Evolutionary conservation across 1,140 invertebrate genomes (phyloP).

Genomic region (Drosophila hydei): DNA sequence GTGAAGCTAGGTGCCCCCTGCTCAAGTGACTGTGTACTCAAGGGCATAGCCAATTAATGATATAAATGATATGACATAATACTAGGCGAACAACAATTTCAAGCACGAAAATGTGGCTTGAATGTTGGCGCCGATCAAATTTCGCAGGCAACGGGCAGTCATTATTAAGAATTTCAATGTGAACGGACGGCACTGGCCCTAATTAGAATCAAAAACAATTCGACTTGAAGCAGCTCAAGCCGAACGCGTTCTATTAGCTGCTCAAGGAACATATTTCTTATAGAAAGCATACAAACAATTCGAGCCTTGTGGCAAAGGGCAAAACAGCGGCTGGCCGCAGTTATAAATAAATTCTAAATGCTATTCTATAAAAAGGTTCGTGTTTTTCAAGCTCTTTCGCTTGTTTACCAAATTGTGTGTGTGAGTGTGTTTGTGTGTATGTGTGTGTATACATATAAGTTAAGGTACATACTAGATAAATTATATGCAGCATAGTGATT

Average conservation of each 20-base stretch:
- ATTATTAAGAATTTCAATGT: neutral
- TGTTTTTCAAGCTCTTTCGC: constrained; percentile 60
- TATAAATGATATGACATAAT: constrained; percentile 44
- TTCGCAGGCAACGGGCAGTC: constrained; percentile 22
- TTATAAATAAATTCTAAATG: constrained; percentile 54
- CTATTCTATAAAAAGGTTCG: constrained; percentile 54
- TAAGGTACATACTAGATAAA: constrained; percentile 76
- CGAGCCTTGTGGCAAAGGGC: constrained; percentile 30
- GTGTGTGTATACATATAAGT: constrained; percentile 58
- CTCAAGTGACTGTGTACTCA: constrained; percentile 13
- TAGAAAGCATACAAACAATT: neutral
- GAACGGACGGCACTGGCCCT: constrained; percentile 39
- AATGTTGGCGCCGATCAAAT: constrained; percentile 14
- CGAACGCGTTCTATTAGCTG: constrained; percentile 38
- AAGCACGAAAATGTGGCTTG: constrained; percentile 22
- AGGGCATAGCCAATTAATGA: constrained; percentile 9
- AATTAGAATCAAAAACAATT: constrained; percentile 39
- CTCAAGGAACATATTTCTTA: constrained; percentile 19
- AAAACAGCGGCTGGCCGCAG: constrained; percentile 27
- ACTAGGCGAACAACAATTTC: constrained; percentile 31
- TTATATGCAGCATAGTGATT: constrained; percentile 71
- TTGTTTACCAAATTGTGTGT: constrained; percentile 47
- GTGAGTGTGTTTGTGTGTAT: constrained; percentile 34
- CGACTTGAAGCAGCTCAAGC: constrained; percentile 54
- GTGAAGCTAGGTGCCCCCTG: constrained; percentile 33